Conservation (phyloP, 1,140 invertebrate species). For the Drosophila yakuba region DNA sequence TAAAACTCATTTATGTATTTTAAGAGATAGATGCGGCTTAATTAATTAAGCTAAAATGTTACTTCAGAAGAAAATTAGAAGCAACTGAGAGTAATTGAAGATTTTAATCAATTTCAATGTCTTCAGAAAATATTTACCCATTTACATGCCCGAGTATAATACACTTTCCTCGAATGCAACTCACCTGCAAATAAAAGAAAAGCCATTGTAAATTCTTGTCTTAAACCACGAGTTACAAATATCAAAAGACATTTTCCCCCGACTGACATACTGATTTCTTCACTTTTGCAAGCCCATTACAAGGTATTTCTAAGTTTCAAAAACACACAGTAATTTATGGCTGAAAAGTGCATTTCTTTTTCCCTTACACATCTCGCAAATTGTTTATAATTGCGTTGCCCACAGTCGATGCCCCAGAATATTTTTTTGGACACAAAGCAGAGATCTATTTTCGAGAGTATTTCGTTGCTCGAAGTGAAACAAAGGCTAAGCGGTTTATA, state of each 20-base stretch:
- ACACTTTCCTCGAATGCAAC: neutral
- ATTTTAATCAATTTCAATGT: no score
- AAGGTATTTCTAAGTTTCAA: neutral
- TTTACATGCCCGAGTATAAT: neutral
- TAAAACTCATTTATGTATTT: slow-evolving; percentile 7
- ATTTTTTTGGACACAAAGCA: slow-evolving; percentile 56
- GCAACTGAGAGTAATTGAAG: neutral
- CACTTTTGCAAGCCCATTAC: neutral
- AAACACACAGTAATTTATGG: slow-evolving; percentile 3
- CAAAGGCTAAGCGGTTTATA: slow-evolving; percentile 49
- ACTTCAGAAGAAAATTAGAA: neutral
- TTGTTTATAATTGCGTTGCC: slow-evolving; percentile 45
- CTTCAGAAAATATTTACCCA: no score
- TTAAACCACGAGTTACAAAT: no score
- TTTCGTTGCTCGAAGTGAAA: slow-evolving; percentile 23
- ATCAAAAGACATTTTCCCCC: no score
- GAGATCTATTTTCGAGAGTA: slow-evolving; percentile 34
- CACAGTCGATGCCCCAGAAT: slow-evolving; percentile 13
- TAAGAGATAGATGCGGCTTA: neutral
- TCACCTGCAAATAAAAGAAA: slow-evolving; percentile 8
- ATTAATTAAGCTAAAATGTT: slow-evolving; percentile 15
- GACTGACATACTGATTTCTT: no score
- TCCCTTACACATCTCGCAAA: slow-evolving; percentile 24
- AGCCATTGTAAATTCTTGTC: neutral
- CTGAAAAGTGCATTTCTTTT: slow-evolving; percentile 9